Base-by-base conservation (phyloP, 2,113 vertebrate genomes). In the Redunca redunca region DNA sequence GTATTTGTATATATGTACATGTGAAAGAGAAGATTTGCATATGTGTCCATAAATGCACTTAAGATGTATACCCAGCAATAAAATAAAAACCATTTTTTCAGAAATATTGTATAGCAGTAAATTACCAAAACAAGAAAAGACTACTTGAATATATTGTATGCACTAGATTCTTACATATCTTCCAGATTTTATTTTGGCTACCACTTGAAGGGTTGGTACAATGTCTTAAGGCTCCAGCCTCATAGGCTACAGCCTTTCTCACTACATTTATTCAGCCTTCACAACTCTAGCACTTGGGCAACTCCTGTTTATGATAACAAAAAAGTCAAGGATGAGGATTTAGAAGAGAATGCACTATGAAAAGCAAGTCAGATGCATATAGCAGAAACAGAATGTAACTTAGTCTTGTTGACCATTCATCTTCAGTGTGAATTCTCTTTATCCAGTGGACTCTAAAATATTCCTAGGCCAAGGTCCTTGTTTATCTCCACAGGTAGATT, bases 51-150 rank as follows among this genome's bases (percentile, higher is more conserved):
- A 23, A 46, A 19, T 85, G 48, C 33, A 55, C 95, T 96, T 92
- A 87, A 94, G 46, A 50, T 89, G 15, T 71, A 12, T 67, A 62
- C 43, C 48, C 12, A 95, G 43, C 5, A 90, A 30, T 90, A 86
- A 98, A 88, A 62, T 78, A 21, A 48, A 90, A 84, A 40, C 10
- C 8, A 62, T 89, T 97, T 97, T 55, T 55, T 36, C 33, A 86
- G 91, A 97, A 95, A 58, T 87, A 89, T 53, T 88, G 91, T 82
- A 13, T 55, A 90, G 48, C 57, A 77, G 82, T 95, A 84, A 95
- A 46, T 91, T 62, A 36, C 30, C 36, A 71, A 95, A 93, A 55
- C 23, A 30, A 86, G 46, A 60, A 81, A 85, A 97, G 21, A 30
- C 17, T 64, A 26, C 48, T 86, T 93, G 15, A 80, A 2, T 94